Evolutionary conservation across 2,113 vertebrate genomes (phyloP), one percentile per base, ranked within the genome.

Genomic region (Pimephales promelas): DNA sequence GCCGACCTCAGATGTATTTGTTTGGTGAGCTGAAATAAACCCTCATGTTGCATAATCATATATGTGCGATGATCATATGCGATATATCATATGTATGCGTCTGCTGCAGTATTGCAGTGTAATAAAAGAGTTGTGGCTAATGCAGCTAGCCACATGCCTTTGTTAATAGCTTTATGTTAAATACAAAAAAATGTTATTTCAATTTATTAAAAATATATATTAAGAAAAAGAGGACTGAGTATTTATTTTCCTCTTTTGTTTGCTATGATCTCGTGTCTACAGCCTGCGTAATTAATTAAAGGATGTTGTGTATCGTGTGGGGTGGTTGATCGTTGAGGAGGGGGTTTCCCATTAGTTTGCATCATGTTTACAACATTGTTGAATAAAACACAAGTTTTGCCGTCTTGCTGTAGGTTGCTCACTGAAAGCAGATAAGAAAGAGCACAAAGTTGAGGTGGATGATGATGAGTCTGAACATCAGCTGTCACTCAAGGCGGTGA

Each of bases 401-500:
- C 43, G 6, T 84, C 10, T 77, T 75, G 4, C 36, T n/a, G 24
- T 31, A 95, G 94, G 94, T 68, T 94, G 94, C 47, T 93, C 93
- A 16, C 86, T 95, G 10, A 94, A 92, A 77, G 89, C 93, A 47
- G 92, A 93, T 87, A 94, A 89, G 84, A 92, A 91, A 75, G 93
- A 94, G 86, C 92, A 94, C 83, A 94, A 86, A 90, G 90, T 94
- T 64, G 93, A 93, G 54, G 79, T 91, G 11, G 92, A 94, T 16
- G 93, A 94, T 68, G 93, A 94, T 83, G 94, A 95, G 70, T 91
- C 92, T 74, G 94, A 95, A 76, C 94, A 95, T 57, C 94, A 95
- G 88, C 91, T 95, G 87, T 95, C 94, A 77, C 92, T 95, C 86
- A 94, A 94, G 92, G 88, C 93, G 74, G 94, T 95, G 91, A 93